These are phyloP conservation scores for Melieria omissa DNA, from an alignment of 2,888 invertebrate genomes.

Conservation along the genomic window DNA sequence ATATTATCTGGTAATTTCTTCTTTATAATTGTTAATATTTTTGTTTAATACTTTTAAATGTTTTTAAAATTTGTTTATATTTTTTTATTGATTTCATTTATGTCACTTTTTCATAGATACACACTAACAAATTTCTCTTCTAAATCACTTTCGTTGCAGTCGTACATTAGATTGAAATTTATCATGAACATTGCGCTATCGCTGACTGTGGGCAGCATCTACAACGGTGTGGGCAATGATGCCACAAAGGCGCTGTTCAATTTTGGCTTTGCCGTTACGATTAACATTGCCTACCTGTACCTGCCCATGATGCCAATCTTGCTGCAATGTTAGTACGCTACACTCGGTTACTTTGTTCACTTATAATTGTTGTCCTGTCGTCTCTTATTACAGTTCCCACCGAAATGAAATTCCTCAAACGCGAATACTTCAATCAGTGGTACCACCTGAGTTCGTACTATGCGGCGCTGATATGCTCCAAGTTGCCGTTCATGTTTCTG, in stretches of 20 bases:
- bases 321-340: conserved; percentile 76
- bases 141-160: conserved; percentile 66
- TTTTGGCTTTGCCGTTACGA: conserved; percentile 85
- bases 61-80: too few species aligned
- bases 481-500: conserved; percentile 77
- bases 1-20: too few species aligned
- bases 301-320: conserved; percentile 85
- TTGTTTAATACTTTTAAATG: too few species aligned
- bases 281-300: conserved; percentile 82
- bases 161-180: conserved; percentile 77
- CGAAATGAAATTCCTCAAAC: conserved; percentile 80
- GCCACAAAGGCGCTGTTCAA: conserved; percentile 85
- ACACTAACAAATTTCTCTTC: too few species aligned
- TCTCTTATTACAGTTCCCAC: conserved; percentile 74
- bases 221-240: conserved; percentile 80
- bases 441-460: conserved; percentile 84
- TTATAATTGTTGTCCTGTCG: background rate
- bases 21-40: too few species aligned
- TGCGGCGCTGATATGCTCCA: conserved; percentile 76
- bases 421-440: conserved; percentile 87
- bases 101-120: too few species aligned
- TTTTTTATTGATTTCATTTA: too few species aligned
- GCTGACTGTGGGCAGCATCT: conserved; percentile 76
- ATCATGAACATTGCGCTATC: conserved; percentile 77
- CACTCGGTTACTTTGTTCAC: background rate